Conservation (phyloP, 2,888 invertebrate species). For the Lithophane semibrunnea region DNA sequence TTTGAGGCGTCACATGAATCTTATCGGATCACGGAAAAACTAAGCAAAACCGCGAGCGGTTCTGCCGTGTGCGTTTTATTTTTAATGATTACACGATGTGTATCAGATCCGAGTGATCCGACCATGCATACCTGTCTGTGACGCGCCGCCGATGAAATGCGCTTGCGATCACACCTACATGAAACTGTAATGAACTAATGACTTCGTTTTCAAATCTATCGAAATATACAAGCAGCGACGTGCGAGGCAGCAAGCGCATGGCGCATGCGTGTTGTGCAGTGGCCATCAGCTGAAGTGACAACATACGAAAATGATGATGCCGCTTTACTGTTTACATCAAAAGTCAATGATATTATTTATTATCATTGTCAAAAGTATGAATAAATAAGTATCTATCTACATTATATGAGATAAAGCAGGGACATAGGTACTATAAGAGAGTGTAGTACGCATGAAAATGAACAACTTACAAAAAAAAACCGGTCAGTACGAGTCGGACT, state of each 20-base stretch:
- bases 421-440: too few relatives aligned
- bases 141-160: slow-evolving; percentile 13
- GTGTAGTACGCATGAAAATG: too few relatives aligned
- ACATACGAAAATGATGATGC: too few relatives aligned
- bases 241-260: background rate
- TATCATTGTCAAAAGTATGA: too few relatives aligned
- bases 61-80: slow-evolving; percentile 34
- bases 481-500: too few relatives aligned
- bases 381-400: too few relatives aligned
- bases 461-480: too few relatives aligned
- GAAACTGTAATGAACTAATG: slow-evolving; percentile 6
- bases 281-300: background rate
- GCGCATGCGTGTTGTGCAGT: background rate
- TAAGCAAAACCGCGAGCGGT: slow-evolving; percentile 22
- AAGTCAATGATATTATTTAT: too few relatives aligned
- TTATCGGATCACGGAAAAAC: slow-evolving; percentile 16
- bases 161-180: slow-evolving; percentile 21
- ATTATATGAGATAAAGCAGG: too few relatives aligned
- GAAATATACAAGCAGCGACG: background rate
- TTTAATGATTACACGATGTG: slow-evolving; percentile 52
- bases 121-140: background rate
- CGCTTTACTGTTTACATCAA: too few relatives aligned
- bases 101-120: slow-evolving; percentile 10
- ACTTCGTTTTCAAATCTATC: slow-evolving; percentile 12
- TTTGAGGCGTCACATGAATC: slow-evolving; percentile 9